Evolutionary conservation across 1,140 invertebrate genomes (phyloP).

Genomic region (Bombus picipes): DNA sequence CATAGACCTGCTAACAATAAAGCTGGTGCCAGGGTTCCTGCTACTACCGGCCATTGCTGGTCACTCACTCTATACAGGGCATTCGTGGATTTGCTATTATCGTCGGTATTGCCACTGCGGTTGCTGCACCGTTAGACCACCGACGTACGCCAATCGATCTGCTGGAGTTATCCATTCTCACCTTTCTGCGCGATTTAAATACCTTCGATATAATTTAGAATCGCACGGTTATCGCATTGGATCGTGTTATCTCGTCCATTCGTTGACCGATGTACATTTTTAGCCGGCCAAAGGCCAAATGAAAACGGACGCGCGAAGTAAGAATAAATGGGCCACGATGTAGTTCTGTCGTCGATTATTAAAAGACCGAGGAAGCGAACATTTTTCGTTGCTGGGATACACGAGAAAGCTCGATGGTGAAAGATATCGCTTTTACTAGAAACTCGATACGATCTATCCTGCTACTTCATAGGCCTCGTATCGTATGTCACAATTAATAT

Average conservation of each 20-base stretch:
- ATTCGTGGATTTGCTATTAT: conserved; percentile 55
- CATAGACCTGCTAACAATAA: conserved; percentile 36
- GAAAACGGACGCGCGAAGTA: not conserved
- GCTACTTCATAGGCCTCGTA: not conserved
- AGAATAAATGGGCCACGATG: no score
- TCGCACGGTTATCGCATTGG: no score
- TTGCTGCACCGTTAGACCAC: not conserved
- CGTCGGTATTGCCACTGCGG: conserved; percentile 34
- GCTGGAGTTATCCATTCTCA: not conserved
- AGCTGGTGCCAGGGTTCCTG: conserved; percentile 19
- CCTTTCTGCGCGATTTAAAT: not conserved
- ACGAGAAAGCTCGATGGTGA: not conserved
- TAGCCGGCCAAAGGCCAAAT: not conserved
- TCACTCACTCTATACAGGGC: conserved; percentile 41
- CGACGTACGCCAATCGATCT: not conserved
- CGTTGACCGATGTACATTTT: not conserved
- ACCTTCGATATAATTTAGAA: not conserved
- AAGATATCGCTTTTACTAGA: not conserved
- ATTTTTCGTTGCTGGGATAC: not conserved
- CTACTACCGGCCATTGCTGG: conserved; percentile 9
- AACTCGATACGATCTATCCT: not conserved
- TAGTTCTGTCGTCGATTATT: not conserved
- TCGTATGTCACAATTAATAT: not conserved
- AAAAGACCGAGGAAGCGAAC: not conserved
- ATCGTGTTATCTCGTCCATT: no score